Conservation (phyloP, 2,888 invertebrate genomes). For the Cephus pulcher region DNA sequence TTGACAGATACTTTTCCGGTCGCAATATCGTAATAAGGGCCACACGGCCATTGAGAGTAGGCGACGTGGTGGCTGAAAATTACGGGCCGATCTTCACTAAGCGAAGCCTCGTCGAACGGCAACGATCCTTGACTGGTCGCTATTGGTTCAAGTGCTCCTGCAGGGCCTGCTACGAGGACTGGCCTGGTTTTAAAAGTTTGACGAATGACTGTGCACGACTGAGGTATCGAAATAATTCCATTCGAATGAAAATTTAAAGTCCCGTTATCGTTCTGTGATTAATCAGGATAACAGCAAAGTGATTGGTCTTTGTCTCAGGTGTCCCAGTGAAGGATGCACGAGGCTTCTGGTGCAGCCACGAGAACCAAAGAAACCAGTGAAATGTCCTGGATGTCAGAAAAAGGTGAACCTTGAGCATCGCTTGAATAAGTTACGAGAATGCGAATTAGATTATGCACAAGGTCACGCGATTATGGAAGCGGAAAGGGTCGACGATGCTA, state of each 20-base stretch:
- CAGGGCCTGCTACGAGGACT: slow-evolving; percentile 78
- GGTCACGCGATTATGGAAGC: slow-evolving; percentile 69
- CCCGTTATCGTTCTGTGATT: not conserved
- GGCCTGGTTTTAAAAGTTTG: slow-evolving; percentile 77
- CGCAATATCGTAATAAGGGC: slow-evolving; percentile 78
- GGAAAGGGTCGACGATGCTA: slow-evolving; percentile 70
- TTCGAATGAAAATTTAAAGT: not conserved
- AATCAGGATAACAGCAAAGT: slow-evolving; percentile 47
- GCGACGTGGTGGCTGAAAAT: slow-evolving; percentile 82
- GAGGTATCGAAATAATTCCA: slow-evolving; percentile 62
- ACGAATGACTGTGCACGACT: slow-evolving; percentile 64
- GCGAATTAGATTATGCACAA: slow-evolving; percentile 68
- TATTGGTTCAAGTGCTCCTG: slow-evolving; percentile 86
- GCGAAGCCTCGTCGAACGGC: slow-evolving; percentile 70
- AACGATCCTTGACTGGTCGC: slow-evolving; percentile 74
- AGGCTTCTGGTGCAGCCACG: slow-evolving; percentile 68
- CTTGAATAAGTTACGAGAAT: slow-evolving; percentile 64
- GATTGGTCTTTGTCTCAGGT: slow-evolving; percentile 61
- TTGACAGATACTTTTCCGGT: slow-evolving; percentile 78
- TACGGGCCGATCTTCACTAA: slow-evolving; percentile 84
- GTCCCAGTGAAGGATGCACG: slow-evolving; percentile 68
- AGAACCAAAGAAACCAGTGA: slow-evolving; percentile 56
- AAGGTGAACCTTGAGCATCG: slow-evolving; percentile 67
- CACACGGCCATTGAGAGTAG: slow-evolving; percentile 73
- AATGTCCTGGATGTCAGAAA: slow-evolving; percentile 70